These are phyloP conservation scores for Sericinus montela DNA, from an alignment of 2,888 invertebrate species.

Conservation along the genomic window DNA sequence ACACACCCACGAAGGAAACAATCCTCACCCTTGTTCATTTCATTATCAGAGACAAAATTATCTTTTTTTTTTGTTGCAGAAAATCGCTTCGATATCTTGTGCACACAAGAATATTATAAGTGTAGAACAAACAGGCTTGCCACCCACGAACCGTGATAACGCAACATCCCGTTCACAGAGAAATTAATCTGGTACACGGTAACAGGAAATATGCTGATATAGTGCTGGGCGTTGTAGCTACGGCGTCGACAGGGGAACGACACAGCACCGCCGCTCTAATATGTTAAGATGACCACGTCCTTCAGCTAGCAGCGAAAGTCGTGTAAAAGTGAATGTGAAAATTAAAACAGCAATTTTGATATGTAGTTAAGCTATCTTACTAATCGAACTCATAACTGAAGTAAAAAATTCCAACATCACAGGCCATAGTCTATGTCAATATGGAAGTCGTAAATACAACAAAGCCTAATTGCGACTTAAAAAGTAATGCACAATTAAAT, in stretches of 20 bases:
- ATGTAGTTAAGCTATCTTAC: conserved; percentile 17
- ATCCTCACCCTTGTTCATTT: conserved; percentile 21
- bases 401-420: too few species aligned
- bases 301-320: conserved; percentile 19
- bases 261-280: conserved; percentile 33
- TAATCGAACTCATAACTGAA: background rate
- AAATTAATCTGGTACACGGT: conserved; percentile 68
- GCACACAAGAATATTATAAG: conserved; percentile 69
- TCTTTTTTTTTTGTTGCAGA: conserved; percentile 70
- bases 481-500: conserved; percentile 29
- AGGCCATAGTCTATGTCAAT: conserved; percentile 1
- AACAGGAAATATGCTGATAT: conserved; percentile 68
- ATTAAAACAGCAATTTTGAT: conserved; percentile 13
- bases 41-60: conserved; percentile 37
- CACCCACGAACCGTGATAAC: conserved; percentile 67
- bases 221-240: conserved; percentile 32
- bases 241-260: conserved; percentile 27
- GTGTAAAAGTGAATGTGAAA: conserved; percentile 8
- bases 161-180: conserved; percentile 63
- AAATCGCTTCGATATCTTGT: conserved; percentile 68
- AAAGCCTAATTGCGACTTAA: conserved; percentile 14
- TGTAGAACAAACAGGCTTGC: conserved; percentile 57
- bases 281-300: conserved; percentile 63
- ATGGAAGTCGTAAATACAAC: conserved; percentile 9
- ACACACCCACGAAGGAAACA: conserved; percentile 6